A percentile compares a stretch with the other conserved stretches of the same genome.
These are phyloP conservation scores for Rhizomys pruinosus DNA, from an alignment of 2,113 vertebrate species.

Conservation along the genomic window DNA sequence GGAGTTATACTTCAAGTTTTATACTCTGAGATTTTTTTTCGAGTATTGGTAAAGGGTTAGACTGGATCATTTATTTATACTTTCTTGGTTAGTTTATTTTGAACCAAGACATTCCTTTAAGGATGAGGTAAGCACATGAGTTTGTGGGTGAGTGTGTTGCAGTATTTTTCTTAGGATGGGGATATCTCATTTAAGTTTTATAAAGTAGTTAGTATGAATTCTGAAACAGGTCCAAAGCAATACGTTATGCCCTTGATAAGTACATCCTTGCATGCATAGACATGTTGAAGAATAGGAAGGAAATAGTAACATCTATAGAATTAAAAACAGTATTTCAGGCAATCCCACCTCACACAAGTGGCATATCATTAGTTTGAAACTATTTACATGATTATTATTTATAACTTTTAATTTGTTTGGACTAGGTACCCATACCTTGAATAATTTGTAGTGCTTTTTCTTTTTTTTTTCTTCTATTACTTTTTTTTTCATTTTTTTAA, in stretches of 20 bases:
- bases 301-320: background rate
- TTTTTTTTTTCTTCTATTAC: no score
- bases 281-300: background rate
- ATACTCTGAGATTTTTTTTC: slow-evolving; percentile 22
- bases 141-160: background rate
- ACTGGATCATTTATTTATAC: slow-evolving; percentile 55
- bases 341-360: background rate
- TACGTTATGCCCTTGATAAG: background rate
- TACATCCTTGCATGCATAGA: no score
- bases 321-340: background rate
- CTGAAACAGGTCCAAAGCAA: background rate
- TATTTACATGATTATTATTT: background rate
- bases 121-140: slow-evolving; percentile 46
- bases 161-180: background rate
- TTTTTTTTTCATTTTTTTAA: no score
- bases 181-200: slow-evolving; percentile 1
- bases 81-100: slow-evolving; percentile 55
- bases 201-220: background rate
- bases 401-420: background rate
- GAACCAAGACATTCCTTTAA: slow-evolving; percentile 42
- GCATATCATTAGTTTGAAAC: background rate
- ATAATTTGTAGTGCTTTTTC: background rate
- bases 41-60: background rate
- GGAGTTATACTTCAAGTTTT: background rate
- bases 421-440: background rate